Base-by-base conservation (phyloP, 2,888 invertebrate species). In the Trissonchulus latispiculum region DNA sequence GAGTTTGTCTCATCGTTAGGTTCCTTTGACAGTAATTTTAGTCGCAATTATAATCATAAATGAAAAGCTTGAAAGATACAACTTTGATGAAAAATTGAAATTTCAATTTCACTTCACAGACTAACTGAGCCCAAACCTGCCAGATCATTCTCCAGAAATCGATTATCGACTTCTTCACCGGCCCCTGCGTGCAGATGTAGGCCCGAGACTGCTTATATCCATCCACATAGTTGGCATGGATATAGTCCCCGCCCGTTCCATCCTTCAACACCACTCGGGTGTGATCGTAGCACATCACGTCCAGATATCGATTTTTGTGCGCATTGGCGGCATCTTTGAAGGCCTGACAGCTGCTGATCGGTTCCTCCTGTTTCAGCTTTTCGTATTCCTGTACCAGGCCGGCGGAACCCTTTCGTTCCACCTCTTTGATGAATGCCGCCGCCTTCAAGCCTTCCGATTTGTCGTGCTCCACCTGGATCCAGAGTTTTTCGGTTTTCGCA, bases 171-270 rank as follows among this genome's bases (percentile, higher is more conserved):
- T 8, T 2, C 2, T 37, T 3, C 1, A 32, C 28, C 3, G 70
- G 59, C 2, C 73, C 73, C 62, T 73, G 73, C 1, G 71, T 72
- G 37, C 48, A 31, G 64, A 73, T 73, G 61, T 73, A 73, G 1
- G 69, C 36, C 2, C 32, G 29, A 23, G 15, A n/a, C n/a, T 29
- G 31, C 28, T 35, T 18, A n/a, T 36, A 32, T 8, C 73, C 64
- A 32, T 33, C 73, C 73, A 73, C 71, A 23, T 32, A 73, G 61
- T 37, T 73, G 37, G 73, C 73, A 64, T 73, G 68, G 3, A 73
- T 72, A 36, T 73, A 73, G 61, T 73, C 73, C 2, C 23, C 23
- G 2, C 23, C 37, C 2, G 36, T 48, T 2, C 37, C 2, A 33
- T n/a, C 33, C 2, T 59, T 48, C 2, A 73, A 2, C 32, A 61